A percentile compares a stretch with the other conserved stretches of the same genome.
phyloP scores from a whole-genome alignment of 2,888 invertebrate species.

The Drosophila colorata region DNA sequence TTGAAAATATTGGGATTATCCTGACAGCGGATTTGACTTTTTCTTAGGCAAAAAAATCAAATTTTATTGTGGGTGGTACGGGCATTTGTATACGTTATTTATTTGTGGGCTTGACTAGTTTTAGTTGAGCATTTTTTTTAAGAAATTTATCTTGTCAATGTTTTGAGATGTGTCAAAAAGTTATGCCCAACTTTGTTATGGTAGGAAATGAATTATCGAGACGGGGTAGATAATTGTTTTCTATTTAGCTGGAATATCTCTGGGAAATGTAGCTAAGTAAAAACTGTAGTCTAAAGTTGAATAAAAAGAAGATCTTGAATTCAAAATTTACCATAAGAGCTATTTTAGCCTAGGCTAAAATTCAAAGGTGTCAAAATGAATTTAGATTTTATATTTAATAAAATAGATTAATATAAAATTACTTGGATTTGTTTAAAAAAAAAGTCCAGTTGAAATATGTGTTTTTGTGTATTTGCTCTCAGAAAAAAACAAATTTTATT shows the following conservation, averaged over 20 bases:
- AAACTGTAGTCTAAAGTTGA: too few species aligned
- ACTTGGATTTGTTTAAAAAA: too few species aligned
- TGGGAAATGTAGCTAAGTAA: too few species aligned
- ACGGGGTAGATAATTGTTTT: constrained; percentile 6
- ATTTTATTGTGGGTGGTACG: constrained; percentile 53
- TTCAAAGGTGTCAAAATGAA: too few species aligned
- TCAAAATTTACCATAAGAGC: too few species aligned
- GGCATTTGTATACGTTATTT: constrained; percentile 33
- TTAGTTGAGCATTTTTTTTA: constrained; percentile 6
- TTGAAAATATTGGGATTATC: constrained; percentile 82
- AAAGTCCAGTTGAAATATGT: too few species aligned
- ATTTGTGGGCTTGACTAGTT: constrained; percentile 34
- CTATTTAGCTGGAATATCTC: not conserved
- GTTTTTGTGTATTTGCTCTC: too few species aligned
- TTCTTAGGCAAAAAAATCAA: constrained; percentile 39
- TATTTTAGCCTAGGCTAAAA: too few species aligned
- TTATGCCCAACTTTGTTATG: constrained; percentile 4
- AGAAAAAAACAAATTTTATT: not conserved
- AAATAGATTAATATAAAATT: too few species aligned
- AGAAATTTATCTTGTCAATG: not conserved
- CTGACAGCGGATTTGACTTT: constrained; percentile 74
- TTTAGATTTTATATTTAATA: too few species aligned
- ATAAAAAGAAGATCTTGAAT: too few species aligned
- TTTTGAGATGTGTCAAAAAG: constrained; percentile 8
- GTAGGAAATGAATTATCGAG: not conserved